phyloP scores from a whole-genome alignment of 64 coral and sea anemone genomes.

The Dendronephthya gigantea region DNA sequence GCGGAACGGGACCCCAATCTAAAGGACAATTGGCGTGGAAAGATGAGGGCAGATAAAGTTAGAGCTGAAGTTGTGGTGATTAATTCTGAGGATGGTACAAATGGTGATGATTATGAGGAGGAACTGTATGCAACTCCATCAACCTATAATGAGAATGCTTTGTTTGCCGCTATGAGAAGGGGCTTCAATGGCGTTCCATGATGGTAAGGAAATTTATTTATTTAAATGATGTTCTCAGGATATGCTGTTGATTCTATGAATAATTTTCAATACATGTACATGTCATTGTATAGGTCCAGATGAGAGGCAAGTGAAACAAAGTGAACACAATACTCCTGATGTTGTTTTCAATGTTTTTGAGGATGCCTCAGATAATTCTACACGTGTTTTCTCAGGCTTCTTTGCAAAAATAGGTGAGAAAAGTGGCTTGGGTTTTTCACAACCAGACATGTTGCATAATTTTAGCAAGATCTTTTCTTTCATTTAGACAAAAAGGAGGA shows the following conservation, averaged over 20 bases:
- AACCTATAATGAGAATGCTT: conserved; percentile 48
- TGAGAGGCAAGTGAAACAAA: not conserved
- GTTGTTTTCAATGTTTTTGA: not conserved
- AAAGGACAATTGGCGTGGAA: conserved; percentile 64
- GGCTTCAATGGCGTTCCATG: conserved; percentile 89
- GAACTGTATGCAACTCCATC: not conserved
- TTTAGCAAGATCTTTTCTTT: too few species aligned
- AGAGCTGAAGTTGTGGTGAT: conserved; percentile 33
- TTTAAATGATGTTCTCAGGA: too few species aligned
- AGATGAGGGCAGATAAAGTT: conserved; percentile 46
- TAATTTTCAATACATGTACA: too few species aligned
- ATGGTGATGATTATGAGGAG: conserved; percentile 31
- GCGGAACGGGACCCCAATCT: conserved; percentile 53
- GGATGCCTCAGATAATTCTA: not conserved
- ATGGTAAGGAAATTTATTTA: conserved; percentile 34
- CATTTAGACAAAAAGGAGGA: not conserved
- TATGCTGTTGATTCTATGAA: too few species aligned
- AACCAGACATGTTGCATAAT: too few species aligned
- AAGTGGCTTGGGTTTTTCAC: too few species aligned
- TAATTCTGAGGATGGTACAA: conserved; percentile 27
- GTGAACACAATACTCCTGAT: not conserved
- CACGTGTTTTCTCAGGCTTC: not conserved
- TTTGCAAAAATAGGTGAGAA: not conserved
- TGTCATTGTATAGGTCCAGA: not conserved
- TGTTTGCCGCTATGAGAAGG: conserved; percentile 70